Evolutionary conservation across 2,113 vertebrate genomes (phyloP), one percentile per base, ranked within the genome.

Genomic region (Equus przewalskii): DNA sequence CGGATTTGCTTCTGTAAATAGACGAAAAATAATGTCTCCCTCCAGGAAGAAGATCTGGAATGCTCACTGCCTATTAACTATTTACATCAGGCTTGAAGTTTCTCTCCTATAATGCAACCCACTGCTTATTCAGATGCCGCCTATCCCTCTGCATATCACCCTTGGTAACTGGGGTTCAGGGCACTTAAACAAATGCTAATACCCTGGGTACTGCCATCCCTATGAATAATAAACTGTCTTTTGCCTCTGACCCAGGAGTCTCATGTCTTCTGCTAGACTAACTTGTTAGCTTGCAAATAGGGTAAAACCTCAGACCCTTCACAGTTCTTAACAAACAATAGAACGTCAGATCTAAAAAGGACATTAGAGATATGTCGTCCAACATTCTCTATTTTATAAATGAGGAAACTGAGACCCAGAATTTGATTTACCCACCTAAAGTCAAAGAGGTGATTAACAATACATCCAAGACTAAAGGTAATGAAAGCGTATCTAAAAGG

Each of bases 381-480:
- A 93, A 79, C 12, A 11, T 30, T 51, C 81, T 91, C 12, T 73
- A 54, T 87, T 87, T 96, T 93, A 92, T 73, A 91, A 96, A 82
- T 93, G 73, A 96, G 28, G 28, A 79, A 93, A 87, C 26, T 84
- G 64, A 84, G 22, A 65, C 26, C 16, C 33, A 69, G 51, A 94
- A 90, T 84, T 89, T 86, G 84, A 62, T 73, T 84, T 70, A 19
- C n/a, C 28, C 86, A 3, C 15, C 58, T 36, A 92, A 85, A 14
- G 21, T 89, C 33, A 80, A 92, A 90, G 58, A 44, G 26, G 9
- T 95, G 86, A 89, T 84, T 94, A 95, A 88, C 84, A 65, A 85
- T 70, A 93, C 15, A 85, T 69, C 1, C 58, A 70, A 51, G 26
- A 73, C 56, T 64, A 86, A 89, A 85, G 72, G 6, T 85, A 85